Conservation (phyloP, 2,888 invertebrate genomes). For the Malthinus seriepunctatus region DNA sequence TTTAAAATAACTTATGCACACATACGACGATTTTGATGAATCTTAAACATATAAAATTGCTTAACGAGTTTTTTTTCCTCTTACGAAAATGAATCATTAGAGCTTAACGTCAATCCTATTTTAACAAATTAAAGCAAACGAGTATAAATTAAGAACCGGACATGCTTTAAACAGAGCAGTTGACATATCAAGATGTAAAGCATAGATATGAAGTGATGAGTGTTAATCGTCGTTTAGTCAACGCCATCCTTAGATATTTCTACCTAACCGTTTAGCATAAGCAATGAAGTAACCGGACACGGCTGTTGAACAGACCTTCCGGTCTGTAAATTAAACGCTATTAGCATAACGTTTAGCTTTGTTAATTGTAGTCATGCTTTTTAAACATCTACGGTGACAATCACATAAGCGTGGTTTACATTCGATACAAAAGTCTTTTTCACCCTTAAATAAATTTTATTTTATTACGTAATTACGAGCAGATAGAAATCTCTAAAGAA, state of each 20-base stretch:
- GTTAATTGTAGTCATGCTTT: constrained; percentile 39
- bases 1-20: neutral
- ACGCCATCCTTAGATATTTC: constrained; percentile 32
- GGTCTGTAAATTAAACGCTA: constrained; percentile 41
- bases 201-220: constrained; percentile 46
- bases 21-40: too few species aligned
- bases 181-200: constrained; percentile 39
- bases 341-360: constrained; percentile 39
- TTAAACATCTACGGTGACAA: constrained; percentile 33
- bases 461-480: too few species aligned
- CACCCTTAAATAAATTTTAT: too few species aligned
- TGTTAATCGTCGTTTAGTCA: constrained; percentile 49
- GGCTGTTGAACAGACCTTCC: constrained; percentile 40
- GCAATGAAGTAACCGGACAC: constrained; percentile 44
- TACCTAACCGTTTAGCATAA: constrained; percentile 47
- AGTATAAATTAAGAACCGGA: constrained; percentile 37
- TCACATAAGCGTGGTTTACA: constrained; percentile 19
- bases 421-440: too few species aligned
- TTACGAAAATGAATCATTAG: constrained; percentile 8
- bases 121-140: constrained; percentile 32
- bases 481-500: too few species aligned
- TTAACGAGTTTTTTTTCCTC: too few species aligned
- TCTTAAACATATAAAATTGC: too few species aligned
- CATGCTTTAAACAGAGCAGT: constrained; percentile 28
- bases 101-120: constrained; percentile 11